A percentile compares a stretch with the other conserved stretches of the same genome.
phyloP scores from a whole-genome alignment of 1,140 invertebrate genomes.

The Cydia strobilella region DNA sequence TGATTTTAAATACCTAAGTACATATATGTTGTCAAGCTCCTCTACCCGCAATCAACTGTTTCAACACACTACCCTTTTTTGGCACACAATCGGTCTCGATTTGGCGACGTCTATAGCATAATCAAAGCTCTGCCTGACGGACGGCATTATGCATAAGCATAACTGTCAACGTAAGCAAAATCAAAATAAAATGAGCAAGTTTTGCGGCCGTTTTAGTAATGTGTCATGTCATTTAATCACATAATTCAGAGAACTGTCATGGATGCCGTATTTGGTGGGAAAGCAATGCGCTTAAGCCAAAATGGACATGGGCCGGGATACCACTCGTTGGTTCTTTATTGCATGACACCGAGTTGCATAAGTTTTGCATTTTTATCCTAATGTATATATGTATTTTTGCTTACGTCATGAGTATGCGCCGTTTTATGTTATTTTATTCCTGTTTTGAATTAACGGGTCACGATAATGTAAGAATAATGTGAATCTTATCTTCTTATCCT shows the following conservation, averaged over 20 bases:
- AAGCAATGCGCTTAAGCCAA: conserved; percentile 75
- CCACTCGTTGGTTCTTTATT: conserved; percentile 66
- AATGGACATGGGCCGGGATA: conserved; percentile 65
- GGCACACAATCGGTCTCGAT: conserved; percentile 41
- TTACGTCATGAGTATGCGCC: background rate
- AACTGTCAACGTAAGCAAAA: conserved; percentile 59
- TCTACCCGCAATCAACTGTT: conserved; percentile 27
- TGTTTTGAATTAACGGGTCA: conserved; percentile 8
- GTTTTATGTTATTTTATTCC: background rate
- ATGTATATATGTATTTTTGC: conserved; percentile 33
- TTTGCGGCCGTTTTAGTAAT: conserved; percentile 56
- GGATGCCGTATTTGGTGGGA: conserved; percentile 75
- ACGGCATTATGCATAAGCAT: conserved; percentile 42
- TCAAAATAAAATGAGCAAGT: conserved; percentile 54
- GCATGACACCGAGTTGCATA: conserved; percentile 68
- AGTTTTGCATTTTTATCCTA: conserved; percentile 67
- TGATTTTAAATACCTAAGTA: background rate
- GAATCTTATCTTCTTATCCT: conserved; percentile 16
- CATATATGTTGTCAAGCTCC: background rate
- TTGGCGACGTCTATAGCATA: conserved; percentile 46
- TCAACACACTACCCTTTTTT: conserved; percentile 35
- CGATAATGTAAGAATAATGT: background rate
- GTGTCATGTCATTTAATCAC: conserved; percentile 70
- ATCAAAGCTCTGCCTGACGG: conserved; percentile 43
- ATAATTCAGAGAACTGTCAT: conserved; percentile 77